Conservation (phyloP, 2,888 invertebrate species). For the Noctua fimbriata region DNA sequence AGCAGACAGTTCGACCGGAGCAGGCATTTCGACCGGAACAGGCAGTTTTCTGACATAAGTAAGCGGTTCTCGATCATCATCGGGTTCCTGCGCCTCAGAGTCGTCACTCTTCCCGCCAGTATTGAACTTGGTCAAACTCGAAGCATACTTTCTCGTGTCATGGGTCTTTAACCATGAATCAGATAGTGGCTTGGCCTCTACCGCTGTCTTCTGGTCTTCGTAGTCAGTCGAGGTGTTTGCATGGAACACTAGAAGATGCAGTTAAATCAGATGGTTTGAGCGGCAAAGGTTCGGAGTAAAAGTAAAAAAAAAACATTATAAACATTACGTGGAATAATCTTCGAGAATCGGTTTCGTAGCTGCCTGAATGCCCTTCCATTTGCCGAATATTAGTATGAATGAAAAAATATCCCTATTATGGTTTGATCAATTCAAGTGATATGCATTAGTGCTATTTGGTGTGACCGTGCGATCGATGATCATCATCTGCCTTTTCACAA, state of each 20-base stretch:
- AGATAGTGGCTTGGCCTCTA: conserved; percentile 65
- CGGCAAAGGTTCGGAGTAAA: background rate
- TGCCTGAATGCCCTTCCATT: background rate
- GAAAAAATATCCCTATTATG: background rate
- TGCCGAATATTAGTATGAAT: background rate
- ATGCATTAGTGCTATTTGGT: background rate
- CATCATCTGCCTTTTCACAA: too few species aligned
- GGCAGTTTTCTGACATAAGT: conserved; percentile 7
- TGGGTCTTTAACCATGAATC: conserved; percentile 75
- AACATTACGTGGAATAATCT: background rate
- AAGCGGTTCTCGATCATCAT: background rate
- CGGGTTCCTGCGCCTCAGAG: background rate
- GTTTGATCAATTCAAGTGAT: background rate
- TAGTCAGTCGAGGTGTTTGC: conserved; percentile 68
- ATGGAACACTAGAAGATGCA: conserved; percentile 61
- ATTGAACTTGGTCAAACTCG: conserved; percentile 74
- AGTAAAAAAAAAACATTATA: background rate
- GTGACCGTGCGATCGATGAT: background rate
- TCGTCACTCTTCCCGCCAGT: conserved; percentile 27
- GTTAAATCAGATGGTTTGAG: background rate
- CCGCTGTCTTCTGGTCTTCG: conserved; percentile 55
- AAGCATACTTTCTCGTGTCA: conserved; percentile 77
- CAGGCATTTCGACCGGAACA: background rate
- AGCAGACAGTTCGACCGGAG: background rate
- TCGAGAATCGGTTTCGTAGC: background rate